phyloP scores from a whole-genome alignment of 2,113 vertebrate species.

The Silurus glanis region DNA sequence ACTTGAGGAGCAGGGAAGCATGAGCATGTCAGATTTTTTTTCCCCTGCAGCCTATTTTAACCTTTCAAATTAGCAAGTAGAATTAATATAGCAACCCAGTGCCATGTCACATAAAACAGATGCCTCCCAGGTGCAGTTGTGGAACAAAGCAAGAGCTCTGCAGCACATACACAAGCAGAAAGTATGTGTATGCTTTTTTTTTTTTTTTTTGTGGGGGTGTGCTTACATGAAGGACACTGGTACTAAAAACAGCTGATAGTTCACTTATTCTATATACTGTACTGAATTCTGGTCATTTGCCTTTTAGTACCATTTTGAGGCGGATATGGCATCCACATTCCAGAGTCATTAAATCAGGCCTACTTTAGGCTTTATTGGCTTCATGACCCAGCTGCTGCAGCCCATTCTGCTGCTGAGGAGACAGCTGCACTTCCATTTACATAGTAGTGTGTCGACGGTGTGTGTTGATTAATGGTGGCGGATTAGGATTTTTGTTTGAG shows the following conservation, averaged over 20 bases:
- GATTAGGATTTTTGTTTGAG: background rate
- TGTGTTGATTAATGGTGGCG: background rate
- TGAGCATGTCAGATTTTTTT: conserved; percentile 38
- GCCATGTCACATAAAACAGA: conserved; percentile 64
- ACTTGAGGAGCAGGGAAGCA: conserved; percentile 52
- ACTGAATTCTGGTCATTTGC: conserved; percentile 65
- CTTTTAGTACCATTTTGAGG: conserved; percentile 52
- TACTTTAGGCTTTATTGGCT: conserved; percentile 36
- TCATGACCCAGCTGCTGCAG: conserved; percentile 22
- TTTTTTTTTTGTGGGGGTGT: no score
- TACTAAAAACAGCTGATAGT: conserved; percentile 54
- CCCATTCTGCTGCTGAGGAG: conserved; percentile 1
- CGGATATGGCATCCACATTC: conserved; percentile 38
- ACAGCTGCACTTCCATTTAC: conserved; percentile 17
- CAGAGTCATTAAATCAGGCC: conserved; percentile 28
- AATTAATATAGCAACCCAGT: conserved; percentile 61
- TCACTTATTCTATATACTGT: conserved; percentile 60
- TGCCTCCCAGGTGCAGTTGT: conserved; percentile 53
- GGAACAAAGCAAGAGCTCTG: conserved; percentile 44
- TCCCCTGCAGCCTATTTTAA: conserved; percentile 62
- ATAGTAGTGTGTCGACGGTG: background rate
- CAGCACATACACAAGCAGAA: conserved; percentile 24
- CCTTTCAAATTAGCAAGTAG: conserved; percentile 69
- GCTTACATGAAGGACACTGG: background rate
- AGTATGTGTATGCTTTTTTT: background rate